Percentiles rank a stretch among this genome's conserved stretches.
Conservation (phyloP, 2,888 invertebrate species). For the Agriotes lineatus region DNA sequence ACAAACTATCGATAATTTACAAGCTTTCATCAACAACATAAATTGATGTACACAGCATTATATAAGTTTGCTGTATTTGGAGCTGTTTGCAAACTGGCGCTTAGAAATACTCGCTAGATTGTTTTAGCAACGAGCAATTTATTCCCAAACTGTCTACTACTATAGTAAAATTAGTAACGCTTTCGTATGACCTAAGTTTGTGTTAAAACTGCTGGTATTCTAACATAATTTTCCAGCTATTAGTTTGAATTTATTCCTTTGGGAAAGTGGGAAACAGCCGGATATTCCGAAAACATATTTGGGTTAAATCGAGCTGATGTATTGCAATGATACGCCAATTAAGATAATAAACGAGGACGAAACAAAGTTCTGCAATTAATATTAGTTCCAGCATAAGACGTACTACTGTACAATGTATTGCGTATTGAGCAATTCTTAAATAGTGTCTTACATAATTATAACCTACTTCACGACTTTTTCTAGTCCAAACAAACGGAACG, state of each 20-base stretch:
- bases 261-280: constrained; percentile 14
- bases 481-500: too few species aligned
- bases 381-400: constrained; percentile 16
- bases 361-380: constrained; percentile 18
- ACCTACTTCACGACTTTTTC: too few species aligned
- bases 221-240: constrained; percentile 14
- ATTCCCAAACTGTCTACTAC: not conserved
- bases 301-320: constrained; percentile 26
- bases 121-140: not conserved
- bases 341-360: constrained; percentile 22
- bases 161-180: not conserved
- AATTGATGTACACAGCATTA: too few species aligned
- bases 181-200: not conserved
- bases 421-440: constrained; percentile 18
- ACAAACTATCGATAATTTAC: too few species aligned
- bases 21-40: too few species aligned
- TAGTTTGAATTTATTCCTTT: constrained; percentile 8
- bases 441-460: too few species aligned
- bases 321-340: constrained; percentile 16
- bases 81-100: too few species aligned
- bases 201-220: constrained; percentile 4
- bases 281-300: constrained; percentile 10
- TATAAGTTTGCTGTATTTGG: too few species aligned
- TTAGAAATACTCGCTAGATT: not conserved
- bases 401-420: constrained; percentile 13